Evolutionary conservation across 1,140 invertebrate species (phyloP).

Genomic region (Anoplolepis gracilipes): DNA sequence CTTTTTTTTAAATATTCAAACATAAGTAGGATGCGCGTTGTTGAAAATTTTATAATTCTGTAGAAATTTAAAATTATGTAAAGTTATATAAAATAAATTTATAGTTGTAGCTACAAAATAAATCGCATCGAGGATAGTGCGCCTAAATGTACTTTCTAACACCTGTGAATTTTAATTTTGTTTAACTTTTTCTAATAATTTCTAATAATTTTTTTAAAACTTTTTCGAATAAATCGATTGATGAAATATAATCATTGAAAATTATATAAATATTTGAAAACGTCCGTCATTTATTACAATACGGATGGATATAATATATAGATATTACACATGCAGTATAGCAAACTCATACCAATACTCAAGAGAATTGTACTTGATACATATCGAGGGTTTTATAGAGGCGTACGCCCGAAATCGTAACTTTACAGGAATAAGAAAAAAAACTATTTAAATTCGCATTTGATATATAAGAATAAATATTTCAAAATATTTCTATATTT

Average conservation of each 20-base stretch:
- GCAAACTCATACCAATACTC: background rate
- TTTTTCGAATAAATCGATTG: background rate
- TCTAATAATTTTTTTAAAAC: no score
- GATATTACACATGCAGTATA: background rate
- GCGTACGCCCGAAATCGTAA: no score
- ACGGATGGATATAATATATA: conserved; percentile 21
- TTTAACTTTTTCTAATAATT: no score
- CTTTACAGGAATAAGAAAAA: no score
- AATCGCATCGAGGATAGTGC: background rate
- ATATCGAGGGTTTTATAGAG: no score
- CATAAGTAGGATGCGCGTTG: background rate
- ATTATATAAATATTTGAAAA: conserved; percentile 15
- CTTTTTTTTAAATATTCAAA: background rate
- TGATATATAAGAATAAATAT: no score
- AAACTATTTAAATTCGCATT: no score
- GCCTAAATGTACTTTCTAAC: background rate
- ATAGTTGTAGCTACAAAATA: no score
- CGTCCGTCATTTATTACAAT: background rate
- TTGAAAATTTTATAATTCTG: background rate
- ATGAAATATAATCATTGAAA: background rate
- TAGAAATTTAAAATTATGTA: background rate
- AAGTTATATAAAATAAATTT: background rate
- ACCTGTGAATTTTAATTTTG: background rate
- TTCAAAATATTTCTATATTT: no score
- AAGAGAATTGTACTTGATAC: conserved; percentile 49